These are phyloP conservation scores for Nymphicus hollandicus DNA, from an alignment of 2,113 vertebrate genomes.

Conservation along the genomic window DNA sequence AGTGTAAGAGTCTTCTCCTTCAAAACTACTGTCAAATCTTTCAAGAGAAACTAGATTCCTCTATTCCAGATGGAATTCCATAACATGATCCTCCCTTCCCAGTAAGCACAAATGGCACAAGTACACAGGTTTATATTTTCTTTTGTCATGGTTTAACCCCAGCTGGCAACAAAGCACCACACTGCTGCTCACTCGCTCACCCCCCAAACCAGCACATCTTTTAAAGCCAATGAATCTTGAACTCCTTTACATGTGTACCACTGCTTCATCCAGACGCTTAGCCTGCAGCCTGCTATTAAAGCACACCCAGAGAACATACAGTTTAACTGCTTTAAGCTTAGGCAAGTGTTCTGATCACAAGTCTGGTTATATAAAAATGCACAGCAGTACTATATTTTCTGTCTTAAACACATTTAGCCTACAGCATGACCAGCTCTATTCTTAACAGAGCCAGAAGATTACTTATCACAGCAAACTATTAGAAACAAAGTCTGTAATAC, in stretches of 20 bases:
- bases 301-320: neutral
- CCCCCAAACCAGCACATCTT: accelerated
- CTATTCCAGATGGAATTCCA: neutral
- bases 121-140: neutral
- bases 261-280: neutral
- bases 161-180: neutral
- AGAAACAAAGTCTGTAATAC: neutral
- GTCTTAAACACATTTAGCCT: neutral
- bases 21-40: neutral
- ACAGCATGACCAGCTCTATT: neutral
- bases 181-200: neutral
- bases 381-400: neutral
- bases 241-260: neutral
- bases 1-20: neutral
- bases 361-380: neutral
- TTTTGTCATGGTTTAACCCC: neutral
- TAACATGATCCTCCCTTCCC: neutral
- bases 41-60: neutral
- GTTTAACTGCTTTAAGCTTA: neutral
- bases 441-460: neutral
- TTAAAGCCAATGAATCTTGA: neutral
- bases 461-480: neutral
- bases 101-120: neutral
- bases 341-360: neutral
- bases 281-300: neutral